A percentile compares a stretch with the other conserved stretches of the same genome.
Conservation (phyloP, 2,797 vertebrate genomes). For the Potorous gilbertii region DNA sequence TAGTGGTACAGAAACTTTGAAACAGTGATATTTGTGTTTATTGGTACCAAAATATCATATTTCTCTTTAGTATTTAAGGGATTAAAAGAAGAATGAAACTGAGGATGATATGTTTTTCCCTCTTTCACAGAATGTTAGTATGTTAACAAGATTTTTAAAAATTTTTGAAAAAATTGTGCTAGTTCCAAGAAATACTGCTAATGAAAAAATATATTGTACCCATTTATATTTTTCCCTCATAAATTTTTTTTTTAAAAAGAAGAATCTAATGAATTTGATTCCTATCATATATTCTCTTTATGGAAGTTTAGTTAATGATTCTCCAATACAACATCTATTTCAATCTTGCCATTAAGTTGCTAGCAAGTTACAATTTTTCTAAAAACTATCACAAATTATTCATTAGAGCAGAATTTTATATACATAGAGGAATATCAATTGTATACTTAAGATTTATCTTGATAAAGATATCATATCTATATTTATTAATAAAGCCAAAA, state of each 20-base stretch:
- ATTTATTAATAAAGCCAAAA: not conserved
- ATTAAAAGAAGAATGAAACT: conserved; percentile 59
- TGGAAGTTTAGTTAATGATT: conserved; percentile 30
- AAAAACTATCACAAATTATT: not conserved
- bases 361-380: conserved; percentile 21
- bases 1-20: conserved; percentile 53
- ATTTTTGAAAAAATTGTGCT: conserved; percentile 1
- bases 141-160: conserved; percentile 42
- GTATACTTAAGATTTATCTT: not conserved
- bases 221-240: not conserved
- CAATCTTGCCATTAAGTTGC: conserved; percentile 10
- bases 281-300: not conserved
- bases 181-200: conserved; percentile 8
- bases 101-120: conserved; percentile 45
- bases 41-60: conserved; percentile 48
- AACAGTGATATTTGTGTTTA: conserved; percentile 70
- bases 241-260: not conserved
- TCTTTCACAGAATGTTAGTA: conserved; percentile 22
- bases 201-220: not conserved
- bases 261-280: not conserved
- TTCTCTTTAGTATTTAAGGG: conserved; percentile 57
- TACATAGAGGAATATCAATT: not conserved
- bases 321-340: not conserved
- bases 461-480: not conserved
- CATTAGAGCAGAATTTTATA: not conserved